Base-by-base conservation (phyloP, 2,888 invertebrate species). In the Chironomus riparius region DNA sequence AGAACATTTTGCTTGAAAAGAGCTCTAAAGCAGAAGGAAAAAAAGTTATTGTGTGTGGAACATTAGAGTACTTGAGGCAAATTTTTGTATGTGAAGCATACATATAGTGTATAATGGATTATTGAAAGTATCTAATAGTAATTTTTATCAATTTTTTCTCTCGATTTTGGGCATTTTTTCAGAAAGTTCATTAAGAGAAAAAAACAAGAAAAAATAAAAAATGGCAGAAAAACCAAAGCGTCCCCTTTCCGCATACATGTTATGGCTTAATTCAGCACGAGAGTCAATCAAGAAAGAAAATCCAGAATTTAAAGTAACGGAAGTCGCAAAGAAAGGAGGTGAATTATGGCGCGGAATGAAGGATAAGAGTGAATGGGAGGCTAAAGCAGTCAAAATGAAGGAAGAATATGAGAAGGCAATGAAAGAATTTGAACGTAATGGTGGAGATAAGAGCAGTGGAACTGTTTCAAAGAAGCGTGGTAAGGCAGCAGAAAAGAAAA, bases 321-420 rank as follows among this genome's bases (percentile, higher is more conserved):
- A 98, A 81, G 90, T 98, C 77, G 92, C 96, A 65, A 97, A 96
- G 85, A 95, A 94, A 81, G 98, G 92, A 77, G 98, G 98, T 70
- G 97, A 98, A 86, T 86, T 95, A 86, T 99, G 98, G 98, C 92
- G 93, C 81, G 91, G 90, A 77, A 86, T 97, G 83, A 91, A 91
- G 81, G 94, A 95, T 81, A 96, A 95, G 86, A 88, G 91, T 78
- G 93, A 68, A 68, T 73, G 70, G 74, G 77, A 76, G 18, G 76
- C 72, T 10, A 73, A 76, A 24, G 76, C 72, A 15, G 77, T 73
- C 24, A 65, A 68, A 24, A 22, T 22, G 18, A 70, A 71, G 22
- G 70, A 77, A 18, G 65, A 77, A 24, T 70, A 65, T 56, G 71
- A 22, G 28, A 61, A 76, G 50, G 76, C 28, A 68, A 70, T 71